phyloP scores from a whole-genome alignment of 2,113 vertebrate species.

The Rhizomys pruinosus region DNA sequence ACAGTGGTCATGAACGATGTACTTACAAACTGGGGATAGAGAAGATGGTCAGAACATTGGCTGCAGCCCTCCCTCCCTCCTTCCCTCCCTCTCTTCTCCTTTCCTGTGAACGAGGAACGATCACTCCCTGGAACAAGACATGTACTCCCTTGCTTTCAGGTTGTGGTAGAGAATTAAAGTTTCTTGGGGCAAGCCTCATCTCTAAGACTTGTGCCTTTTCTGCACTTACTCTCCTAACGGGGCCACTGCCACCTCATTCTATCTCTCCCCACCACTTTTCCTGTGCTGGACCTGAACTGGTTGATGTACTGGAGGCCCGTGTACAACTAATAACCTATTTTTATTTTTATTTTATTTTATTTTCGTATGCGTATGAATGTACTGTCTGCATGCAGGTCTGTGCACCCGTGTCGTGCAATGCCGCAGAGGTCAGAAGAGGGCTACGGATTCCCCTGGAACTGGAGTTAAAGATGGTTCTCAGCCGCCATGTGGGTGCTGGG shows the following conservation, averaged over 20 bases:
- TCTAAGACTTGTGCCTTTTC: not conserved
- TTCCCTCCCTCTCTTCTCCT: not conserved
- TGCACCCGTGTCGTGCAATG: too few species aligned
- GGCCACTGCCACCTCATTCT: not conserved
- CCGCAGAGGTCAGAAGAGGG: too few species aligned
- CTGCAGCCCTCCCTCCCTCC: not conserved
- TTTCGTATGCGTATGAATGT: too few species aligned
- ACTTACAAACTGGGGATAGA: conserved; percentile 90
- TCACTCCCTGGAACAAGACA: not conserved
- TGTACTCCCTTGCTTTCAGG: not conserved
- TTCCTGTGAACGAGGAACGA: not conserved
- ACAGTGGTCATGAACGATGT: conserved; percentile 93
- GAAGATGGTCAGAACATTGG: conserved; percentile 17
- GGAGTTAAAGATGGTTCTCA: too few species aligned
- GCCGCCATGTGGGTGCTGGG: too few species aligned
- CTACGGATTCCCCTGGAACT: too few species aligned
- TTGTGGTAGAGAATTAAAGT: not conserved
- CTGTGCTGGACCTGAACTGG: not conserved
- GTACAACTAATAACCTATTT: not conserved
- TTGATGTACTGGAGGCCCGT: too few species aligned
- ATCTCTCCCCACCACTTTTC: not conserved
- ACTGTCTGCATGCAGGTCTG: too few species aligned
- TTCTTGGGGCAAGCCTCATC: not conserved
- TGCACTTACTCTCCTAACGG: not conserved
- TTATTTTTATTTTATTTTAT: too few species aligned